Evolutionary conservation across 2,113 vertebrate species (phyloP), one percentile per base, ranked within the genome.

Genomic region (Pandion haliaetus): DNA sequence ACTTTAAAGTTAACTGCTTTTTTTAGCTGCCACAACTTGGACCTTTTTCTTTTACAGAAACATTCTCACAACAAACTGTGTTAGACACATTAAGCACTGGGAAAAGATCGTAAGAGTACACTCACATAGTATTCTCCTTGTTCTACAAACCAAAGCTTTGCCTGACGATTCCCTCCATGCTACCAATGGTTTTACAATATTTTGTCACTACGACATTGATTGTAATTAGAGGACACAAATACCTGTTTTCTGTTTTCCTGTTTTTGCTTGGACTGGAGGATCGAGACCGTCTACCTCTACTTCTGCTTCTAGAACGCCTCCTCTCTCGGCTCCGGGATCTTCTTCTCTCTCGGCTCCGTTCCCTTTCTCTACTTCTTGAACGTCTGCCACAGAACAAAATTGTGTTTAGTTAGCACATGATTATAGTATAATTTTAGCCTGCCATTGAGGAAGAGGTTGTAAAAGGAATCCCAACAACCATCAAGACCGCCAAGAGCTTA

Each of bases 291-390:
- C 99, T 98, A 12, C 98, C 98, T 72, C 99, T 98, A 67, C 98
- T 99, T 66, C 99, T 98, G 94, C 99, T 99, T 88, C 98, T 97
- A 0, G 99, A 99, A 66, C 99, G 98, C 77, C 99, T 98, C 50
- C 99, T 98, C 25, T 98, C 99, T 63, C 99, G 96, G 97, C 99
- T 99, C 52, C 99, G 99, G 44, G 99, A 99, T 58, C 99, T 97
- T 86, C 99, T 98, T 36, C 98, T 98, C 59, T 99, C 98, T 50
- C 98, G 94, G 87, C 98, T 98, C 88, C 98, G 86, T 8, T 98
- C 98, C 84, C 98, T 98, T 32, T 98, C 98, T 95, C 98, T 97
- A 86, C 98, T 97, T 98, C 99, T 98, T n/a, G 99, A 99, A 45
- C 99, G 98, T 38, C 99, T 99, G 82, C 42, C 92, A 86, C 25